Conservation (phyloP, 2,888 invertebrate genomes). For the Ectemnius cavifrons region DNA sequence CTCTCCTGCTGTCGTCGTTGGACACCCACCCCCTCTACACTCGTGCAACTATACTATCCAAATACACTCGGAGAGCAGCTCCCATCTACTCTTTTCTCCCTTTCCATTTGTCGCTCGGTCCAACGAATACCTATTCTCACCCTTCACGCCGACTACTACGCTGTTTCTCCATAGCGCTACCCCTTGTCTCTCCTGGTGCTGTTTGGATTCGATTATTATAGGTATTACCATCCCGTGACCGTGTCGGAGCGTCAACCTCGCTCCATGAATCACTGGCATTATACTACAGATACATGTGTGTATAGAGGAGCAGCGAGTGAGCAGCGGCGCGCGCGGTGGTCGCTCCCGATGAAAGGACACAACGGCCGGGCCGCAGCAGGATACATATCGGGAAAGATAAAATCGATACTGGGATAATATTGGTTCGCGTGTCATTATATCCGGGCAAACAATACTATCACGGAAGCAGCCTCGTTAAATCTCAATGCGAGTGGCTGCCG, state of each 20-base stretch:
- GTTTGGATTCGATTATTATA: conserved; percentile 43
- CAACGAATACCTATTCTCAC: background rate
- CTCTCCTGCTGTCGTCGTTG: background rate
- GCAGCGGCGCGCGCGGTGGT: no score
- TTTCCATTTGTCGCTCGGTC: background rate
- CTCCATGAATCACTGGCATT: conserved; percentile 1
- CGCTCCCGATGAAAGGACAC: background rate
- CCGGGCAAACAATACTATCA: conserved; percentile 21
- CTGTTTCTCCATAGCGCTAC: no score
- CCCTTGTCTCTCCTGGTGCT: conserved; percentile 4
- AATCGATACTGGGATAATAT: conserved; percentile 32
- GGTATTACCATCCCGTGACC: conserved; percentile 33
- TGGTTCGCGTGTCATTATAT: conserved; percentile 42
- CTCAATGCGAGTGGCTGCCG: background rate
- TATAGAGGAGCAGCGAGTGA: no score
- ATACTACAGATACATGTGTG: background rate
- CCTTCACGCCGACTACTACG: background rate
- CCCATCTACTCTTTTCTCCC: background rate
- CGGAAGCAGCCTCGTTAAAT: conserved; percentile 6
- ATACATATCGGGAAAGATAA: conserved; percentile 37
- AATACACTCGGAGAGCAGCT: background rate
- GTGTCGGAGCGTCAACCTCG: conserved; percentile 6
- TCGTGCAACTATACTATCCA: background rate
- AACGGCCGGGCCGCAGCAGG: conserved; percentile 28
- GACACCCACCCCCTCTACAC: background rate